Base-by-base conservation (phyloP, 2,113 vertebrate species). In the Abramis brama region DNA sequence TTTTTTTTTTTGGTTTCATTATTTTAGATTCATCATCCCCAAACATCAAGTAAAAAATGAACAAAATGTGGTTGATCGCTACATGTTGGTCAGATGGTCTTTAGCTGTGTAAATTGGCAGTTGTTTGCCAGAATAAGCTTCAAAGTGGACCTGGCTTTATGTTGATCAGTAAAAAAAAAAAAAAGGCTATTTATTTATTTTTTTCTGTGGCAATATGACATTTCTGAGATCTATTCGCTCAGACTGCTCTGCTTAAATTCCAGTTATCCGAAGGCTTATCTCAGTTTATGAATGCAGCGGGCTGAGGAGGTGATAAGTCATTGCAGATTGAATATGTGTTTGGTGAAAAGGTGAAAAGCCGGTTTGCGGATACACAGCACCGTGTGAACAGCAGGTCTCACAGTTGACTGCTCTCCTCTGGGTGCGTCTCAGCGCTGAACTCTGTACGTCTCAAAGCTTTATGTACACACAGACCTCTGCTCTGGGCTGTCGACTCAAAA, bases 401-500 rank as follows among this genome's bases (percentile, higher is more conserved):
- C 70, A 25, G 66, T 59, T 83, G 47, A 73, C 66, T 73, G 66
- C 70, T 59, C n/a, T 59, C 64, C 27, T 57, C 82, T 55, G 82
- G n/a, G 82, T 76, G 71, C 33, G 39, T 76, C 17, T 10, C 9
- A 19, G 33, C 6, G 30, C 82, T 82, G 71, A 85, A 79, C 82
- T 74, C 62, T 59, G 78, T 73, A 81, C 39, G 6, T 70, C 80
- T 82, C 80, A 50, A 50, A 70, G 62, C 64, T 52, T 70, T 70
- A 30, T 70, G 64, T 70, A 70, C 80, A 64, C 59, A 81, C 79
- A 81, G 79, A 66, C 79, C 39, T 81, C 79, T 81, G 79, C 79
- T 47, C 59, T 9, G 5, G 64, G 25, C 64, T 52, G 64, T 50
- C 25, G 45, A 36, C 45, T 68, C 10, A 0, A 47, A 82, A 82